Evolutionary conservation across 2,113 vertebrate genomes (phyloP), one percentile per base, ranked within the genome.

Genomic region (Myrmophylax atrothorax): DNA sequence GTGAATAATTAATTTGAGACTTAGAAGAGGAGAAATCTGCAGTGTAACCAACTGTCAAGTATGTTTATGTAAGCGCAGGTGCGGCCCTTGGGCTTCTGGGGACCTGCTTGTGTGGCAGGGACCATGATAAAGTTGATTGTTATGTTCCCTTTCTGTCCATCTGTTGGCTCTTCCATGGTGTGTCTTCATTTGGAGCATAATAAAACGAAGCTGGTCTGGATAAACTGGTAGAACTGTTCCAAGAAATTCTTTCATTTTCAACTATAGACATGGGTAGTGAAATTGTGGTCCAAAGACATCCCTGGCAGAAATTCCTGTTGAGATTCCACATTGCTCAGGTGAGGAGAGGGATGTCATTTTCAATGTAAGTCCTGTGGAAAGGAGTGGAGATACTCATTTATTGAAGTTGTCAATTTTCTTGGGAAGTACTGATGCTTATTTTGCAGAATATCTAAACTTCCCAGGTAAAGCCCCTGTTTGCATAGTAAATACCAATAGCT

Each of bases 91-190:
- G 49, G 18, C 59, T 77, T 53, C 53, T 87, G 80, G 18, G 18
- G 10, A 38, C 23, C 23, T 44, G 44, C 13, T 74, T 62, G 4
- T 75, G 33, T 44, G 76, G 25, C 4, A 6, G 50, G 10, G 22
- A 35, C 14, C 40, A 14, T 0, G 1, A 18, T n/a, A 10, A 76
- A 63, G 10, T n/a, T 44, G 23, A 31, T 19, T 6, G 2, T 70
- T 49, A 15, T 22, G 7, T 28, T 68, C 16, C 24, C 50, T 6
- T 64, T 62, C 68, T 56, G 22, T 55, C 40, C n/a, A 16, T 52
- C 67, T 80, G 31, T 44, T 70, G 38, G 28, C 9, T 69, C 10
- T 60, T 74, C 40, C 25, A n/a, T 3, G 8, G 29, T 31, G 13
- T 19, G 15, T 49, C 37, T 72, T 26, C 53, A n/a, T 33, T 56